A percentile compares a stretch with the other conserved stretches of the same genome.
These are phyloP conservation scores for Calliphora vomitoria DNA, from an alignment of 2,888 invertebrate genomes.

Conservation along the genomic window DNA sequence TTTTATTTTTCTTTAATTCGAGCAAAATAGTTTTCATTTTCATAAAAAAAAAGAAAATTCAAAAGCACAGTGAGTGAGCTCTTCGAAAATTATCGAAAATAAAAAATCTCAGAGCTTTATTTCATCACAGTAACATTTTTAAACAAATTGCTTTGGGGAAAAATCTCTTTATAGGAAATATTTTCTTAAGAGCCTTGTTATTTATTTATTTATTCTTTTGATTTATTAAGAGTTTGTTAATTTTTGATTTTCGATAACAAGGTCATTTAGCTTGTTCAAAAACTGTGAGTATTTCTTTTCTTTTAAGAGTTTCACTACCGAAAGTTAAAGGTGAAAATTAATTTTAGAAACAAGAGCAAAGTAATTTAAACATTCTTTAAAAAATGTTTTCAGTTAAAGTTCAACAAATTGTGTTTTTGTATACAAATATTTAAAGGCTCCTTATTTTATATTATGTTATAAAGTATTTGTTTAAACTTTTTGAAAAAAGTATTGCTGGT, in stretches of 20 bases:
- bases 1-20: neutral
- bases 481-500: neutral
- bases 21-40: slow-evolving; percentile 26
- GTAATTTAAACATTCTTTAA: slow-evolving; percentile 13
- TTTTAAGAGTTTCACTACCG: slow-evolving; percentile 47
- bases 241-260: slow-evolving; percentile 36
- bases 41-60: slow-evolving; percentile 5
- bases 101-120: neutral
- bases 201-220: neutral
- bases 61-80: neutral
- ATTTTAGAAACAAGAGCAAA: slow-evolving; percentile 13
- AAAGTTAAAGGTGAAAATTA: slow-evolving; percentile 64
- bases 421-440: neutral
- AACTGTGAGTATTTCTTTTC: slow-evolving; percentile 1
- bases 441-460: neutral
- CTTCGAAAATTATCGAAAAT: slow-evolving; percentile 14
- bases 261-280: slow-evolving; percentile 32
- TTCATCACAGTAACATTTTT: neutral
- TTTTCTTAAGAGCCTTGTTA: slow-evolving; percentile 18
- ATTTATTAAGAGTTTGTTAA: slow-evolving; percentile 16
- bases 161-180: slow-evolving; percentile 11
- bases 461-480: neutral
- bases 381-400: slow-evolving; percentile 53
- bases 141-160: neutral
- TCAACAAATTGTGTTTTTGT: slow-evolving; percentile 28